Evolutionary conservation across 1,140 invertebrate genomes (phyloP), one percentile per base, ranked within the genome.

Genomic region (Zaprionus ghesquierei): DNA sequence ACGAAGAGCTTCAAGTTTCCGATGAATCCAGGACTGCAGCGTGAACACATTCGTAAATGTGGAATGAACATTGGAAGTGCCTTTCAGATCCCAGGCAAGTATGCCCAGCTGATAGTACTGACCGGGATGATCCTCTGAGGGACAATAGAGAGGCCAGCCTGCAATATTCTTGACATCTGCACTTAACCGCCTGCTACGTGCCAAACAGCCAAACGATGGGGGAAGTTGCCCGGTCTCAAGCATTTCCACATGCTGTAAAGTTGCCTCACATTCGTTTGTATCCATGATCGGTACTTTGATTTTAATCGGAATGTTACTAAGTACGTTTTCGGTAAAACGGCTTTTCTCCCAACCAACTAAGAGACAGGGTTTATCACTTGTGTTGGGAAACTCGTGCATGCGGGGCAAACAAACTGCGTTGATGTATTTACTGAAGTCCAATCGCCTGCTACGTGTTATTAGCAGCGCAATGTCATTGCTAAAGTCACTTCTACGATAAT

Each of bases 371-470:
- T 15, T 18, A 9, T 49, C 4, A n/a, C n/a, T n/a, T n/a, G n/a
- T n/a, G 41, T 71, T 12, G 0, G 60, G 69, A 58, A 65, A 64
- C 3, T 65, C 22, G 23, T 55, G n/a, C 0, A n/a, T 4, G 1
- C 92, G 38, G 3, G 96, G 95, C 29, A 97, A 91, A 90, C 96
- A 97, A 56, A 95, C 94, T 1, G 95, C 94, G 90, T 95, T 94
- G 0, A 96, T 93, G 75, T 95, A 93, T 50, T 93, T 91, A 59
- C 93, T 94, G 55, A 96, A 93, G 31, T 90, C 92, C 15, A 96
- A 0, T 73, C n/a, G n/a, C 81, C 0, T 93, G 3, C 27, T 94
- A 81, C 94, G 94, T 25, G 96, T 82, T 62, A 94, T 93, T 0
- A 96, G 92, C 44, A 96, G 61, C 0, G 95, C 95, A 33, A 96